These are phyloP conservation scores for Diaperis boleti DNA, from an alignment of 2,888 invertebrate species.

Conservation along the genomic window DNA sequence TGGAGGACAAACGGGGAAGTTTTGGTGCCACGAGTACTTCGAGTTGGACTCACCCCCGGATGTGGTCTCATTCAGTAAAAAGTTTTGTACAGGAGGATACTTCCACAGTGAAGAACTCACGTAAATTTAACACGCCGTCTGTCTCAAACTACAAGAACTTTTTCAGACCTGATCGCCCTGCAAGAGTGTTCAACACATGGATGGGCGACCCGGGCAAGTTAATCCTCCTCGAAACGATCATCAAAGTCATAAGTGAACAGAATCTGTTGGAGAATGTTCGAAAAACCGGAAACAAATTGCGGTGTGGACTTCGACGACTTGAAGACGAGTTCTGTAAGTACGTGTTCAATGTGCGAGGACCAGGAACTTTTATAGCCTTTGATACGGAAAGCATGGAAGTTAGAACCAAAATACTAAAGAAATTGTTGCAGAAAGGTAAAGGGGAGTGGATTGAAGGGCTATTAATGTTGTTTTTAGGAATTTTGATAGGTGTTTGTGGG, in stretches of 20 bases:
- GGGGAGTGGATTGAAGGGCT: background rate
- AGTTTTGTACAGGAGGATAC: constrained; percentile 96
- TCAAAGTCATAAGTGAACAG: constrained; percentile 85
- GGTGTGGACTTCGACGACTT: constrained; percentile 72
- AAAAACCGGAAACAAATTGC: constrained; percentile 76
- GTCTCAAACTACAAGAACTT: background rate
- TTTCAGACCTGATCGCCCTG: constrained; percentile 78
- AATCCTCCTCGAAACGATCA: constrained; percentile 83
- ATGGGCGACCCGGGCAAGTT: constrained; percentile 98
- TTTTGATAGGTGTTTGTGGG: constrained; percentile 90
- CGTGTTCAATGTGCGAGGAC: constrained; percentile 85
- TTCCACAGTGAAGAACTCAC: constrained; percentile 82
- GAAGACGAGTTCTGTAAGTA: constrained; percentile 79
- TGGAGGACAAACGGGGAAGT: constrained; percentile 94
- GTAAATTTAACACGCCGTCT: constrained; percentile 66
- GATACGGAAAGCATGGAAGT: constrained; percentile 69
- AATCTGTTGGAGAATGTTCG: constrained; percentile 81
- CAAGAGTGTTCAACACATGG: constrained; percentile 98
- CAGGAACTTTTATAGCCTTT: constrained; percentile 89
- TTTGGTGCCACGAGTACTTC: constrained; percentile 98
- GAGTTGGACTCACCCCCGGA: constrained; percentile 88
- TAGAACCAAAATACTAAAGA: constrained; percentile 78
- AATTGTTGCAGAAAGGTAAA: constrained; percentile 79
- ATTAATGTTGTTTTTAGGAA: constrained; percentile 70
- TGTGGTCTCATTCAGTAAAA: constrained; percentile 97